Evolutionary conservation across 1,140 invertebrate genomes (phyloP).

Genomic region (Caenorhabditis brenneri): DNA sequence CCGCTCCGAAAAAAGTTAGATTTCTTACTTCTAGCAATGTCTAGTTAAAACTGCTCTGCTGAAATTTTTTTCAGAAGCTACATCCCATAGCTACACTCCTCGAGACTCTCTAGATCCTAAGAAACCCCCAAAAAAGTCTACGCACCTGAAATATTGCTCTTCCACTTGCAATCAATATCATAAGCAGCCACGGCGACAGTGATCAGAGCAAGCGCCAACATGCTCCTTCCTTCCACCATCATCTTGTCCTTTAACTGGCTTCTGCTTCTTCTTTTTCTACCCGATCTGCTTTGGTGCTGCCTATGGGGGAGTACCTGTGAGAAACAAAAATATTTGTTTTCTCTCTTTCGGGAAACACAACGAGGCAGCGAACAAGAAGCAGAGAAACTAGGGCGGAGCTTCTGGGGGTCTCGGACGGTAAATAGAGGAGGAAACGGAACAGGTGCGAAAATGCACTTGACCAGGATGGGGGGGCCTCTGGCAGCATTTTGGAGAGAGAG

Average conservation of each 20-base stretch:
- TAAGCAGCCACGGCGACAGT: neutral
- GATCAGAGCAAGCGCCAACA: neutral
- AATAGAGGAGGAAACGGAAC: constrained; percentile 7
- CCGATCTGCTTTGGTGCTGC: neutral
- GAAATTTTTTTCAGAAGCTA: too few species aligned
- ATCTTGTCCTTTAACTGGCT: too few species aligned
- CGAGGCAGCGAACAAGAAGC: neutral
- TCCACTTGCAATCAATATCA: constrained; percentile 47
- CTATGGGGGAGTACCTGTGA: neutral
- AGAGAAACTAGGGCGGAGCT: neutral
- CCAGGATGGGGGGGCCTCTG: too few species aligned
- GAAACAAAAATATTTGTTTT: constrained; percentile 33
- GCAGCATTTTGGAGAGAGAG: too few species aligned
- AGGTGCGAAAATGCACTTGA: constrained; percentile 43
- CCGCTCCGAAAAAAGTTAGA: too few species aligned
- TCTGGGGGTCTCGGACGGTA: constrained; percentile 16
- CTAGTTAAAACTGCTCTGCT: too few species aligned
- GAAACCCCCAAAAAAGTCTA: neutral
- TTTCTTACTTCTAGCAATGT: too few species aligned
- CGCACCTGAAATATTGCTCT: constrained; percentile 45
- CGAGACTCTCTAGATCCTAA: too few species aligned
- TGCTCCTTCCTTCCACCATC: too few species aligned
- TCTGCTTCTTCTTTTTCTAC: neutral
- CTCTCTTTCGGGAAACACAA: neutral
- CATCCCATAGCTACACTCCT: too few species aligned